Evolutionary conservation across 2,113 vertebrate species (phyloP).

Genomic region (Coturnix japonica): DNA sequence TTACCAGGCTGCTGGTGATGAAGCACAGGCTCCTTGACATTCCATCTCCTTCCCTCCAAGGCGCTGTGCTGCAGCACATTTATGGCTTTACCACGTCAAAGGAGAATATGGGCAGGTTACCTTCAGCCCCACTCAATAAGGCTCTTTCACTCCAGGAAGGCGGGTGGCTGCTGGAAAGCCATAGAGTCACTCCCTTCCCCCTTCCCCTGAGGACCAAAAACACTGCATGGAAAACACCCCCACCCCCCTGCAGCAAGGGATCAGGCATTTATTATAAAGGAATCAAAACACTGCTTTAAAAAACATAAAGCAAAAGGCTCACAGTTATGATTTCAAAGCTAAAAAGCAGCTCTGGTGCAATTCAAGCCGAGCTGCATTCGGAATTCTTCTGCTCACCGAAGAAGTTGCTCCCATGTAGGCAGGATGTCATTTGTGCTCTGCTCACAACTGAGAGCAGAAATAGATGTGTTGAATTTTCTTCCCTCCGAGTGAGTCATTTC

Average conservation of each 20-base stretch:
- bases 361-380: neutral
- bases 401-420: neutral
- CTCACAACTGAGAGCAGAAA: neutral
- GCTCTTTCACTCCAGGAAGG: conserved; percentile 32
- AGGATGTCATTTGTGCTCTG: neutral
- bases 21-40: conserved; percentile 40
- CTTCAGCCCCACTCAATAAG: conserved; percentile 52
- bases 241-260: conserved; percentile 69
- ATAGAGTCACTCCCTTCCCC: conserved; percentile 42
- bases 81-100: conserved; percentile 16
- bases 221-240: conserved; percentile 48
- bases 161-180: conserved; percentile 49
- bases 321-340: conserved; percentile 19
- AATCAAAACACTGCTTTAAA: conserved; percentile 41
- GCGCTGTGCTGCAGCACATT: neutral
- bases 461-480: neutral
- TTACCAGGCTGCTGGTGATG: neutral
- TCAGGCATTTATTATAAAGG: conserved; percentile 61
- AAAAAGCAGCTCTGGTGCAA: neutral
- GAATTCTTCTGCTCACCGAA: neutral
- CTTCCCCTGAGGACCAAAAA: conserved; percentile 41
- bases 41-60: conserved; percentile 37
- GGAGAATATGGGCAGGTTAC: conserved; percentile 9
- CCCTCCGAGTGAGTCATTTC: neutral
- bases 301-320: neutral